Evolutionary conservation across 2,113 vertebrate species (phyloP), one percentile per base, ranked within the genome.

Genomic region (Murina feae): DNA sequence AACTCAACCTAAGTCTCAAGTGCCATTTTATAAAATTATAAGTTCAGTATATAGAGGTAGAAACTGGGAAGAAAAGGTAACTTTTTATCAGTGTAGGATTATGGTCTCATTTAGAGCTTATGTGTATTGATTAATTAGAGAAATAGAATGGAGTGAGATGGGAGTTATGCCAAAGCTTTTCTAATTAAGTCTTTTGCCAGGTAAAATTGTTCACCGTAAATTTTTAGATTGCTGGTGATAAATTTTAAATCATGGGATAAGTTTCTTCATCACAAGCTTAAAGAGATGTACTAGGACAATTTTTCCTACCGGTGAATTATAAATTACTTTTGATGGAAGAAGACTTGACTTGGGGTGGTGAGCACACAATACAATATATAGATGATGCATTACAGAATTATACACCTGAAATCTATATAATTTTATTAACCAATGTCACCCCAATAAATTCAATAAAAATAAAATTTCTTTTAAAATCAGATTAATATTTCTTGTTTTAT

Each of bases 11-110:
- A 16, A 78, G 12, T 65, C 85, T 35, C 30, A 88, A 47, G 88
- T 90, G 9, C 12, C 10, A 35, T 74, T 89, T 91, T 71, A 35
- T 84, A 68, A 96, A 96, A 85, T 90, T 63, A 30, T 14, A 88
- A 35, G 8, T 85, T 86, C 49, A 21, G 12, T 37, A 32, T 75
- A 8, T 72, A 35, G 37, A 79, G 55, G 49, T 53, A 17, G 13
- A 84, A 82, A 83, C 69, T 49, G 23, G 71, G 47, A 72, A 86
- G 71, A 75, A 79, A 90, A 90, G 11, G 4, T 55, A 91, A 72
- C 23, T 47, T 30, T 4, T 5, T 75, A 49, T 35, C 35, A 58
- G 6, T 11, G 8, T 39, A 72, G 42, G 60, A 51, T 82, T 60
- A 55, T 12, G 5, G 4, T 63, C 11, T 92, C 53, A 79, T 37